phyloP scores from a whole-genome alignment of 2,113 vertebrate species.

The Peromyscus maniculatus region DNA sequence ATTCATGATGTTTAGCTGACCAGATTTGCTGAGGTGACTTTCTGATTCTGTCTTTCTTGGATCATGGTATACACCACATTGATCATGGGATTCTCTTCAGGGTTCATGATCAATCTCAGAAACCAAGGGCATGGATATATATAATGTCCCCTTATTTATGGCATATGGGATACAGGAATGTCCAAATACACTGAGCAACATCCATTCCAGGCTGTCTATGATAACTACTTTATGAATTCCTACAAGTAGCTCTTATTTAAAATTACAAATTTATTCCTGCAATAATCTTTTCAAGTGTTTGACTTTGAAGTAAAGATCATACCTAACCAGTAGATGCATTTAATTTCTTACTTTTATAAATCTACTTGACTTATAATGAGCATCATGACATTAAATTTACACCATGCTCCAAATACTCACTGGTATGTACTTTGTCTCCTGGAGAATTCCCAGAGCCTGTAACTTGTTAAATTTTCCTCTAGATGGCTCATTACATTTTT shows the following conservation, averaged over 20 bases:
- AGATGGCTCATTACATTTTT: background rate
- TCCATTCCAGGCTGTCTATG: background rate
- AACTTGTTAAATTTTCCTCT: background rate
- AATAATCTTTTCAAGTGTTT: background rate
- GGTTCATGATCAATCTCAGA: background rate
- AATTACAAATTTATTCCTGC: background rate
- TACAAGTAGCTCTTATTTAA: background rate
- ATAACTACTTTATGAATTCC: background rate
- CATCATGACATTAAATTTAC: background rate
- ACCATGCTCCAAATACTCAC: background rate
- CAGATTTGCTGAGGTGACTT: background rate
- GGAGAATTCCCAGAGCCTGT: conserved; percentile 4
- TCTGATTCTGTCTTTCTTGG: background rate
- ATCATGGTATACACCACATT: background rate
- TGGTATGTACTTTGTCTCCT: background rate
- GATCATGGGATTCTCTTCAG: background rate
- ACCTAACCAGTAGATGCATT: background rate
- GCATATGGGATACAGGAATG: background rate
- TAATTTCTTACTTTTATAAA: conserved; percentile 26
- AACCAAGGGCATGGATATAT: background rate
- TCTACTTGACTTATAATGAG: background rate
- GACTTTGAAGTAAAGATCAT: background rate
- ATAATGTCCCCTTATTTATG: background rate
- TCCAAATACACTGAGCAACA: background rate
- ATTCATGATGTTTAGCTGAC: background rate